A percentile compares a stretch with the other conserved stretches of the same genome.
Evolutionary conservation across 2,888 invertebrate genomes (phyloP).

Genomic region (Polymixis flavicincta): DNA sequence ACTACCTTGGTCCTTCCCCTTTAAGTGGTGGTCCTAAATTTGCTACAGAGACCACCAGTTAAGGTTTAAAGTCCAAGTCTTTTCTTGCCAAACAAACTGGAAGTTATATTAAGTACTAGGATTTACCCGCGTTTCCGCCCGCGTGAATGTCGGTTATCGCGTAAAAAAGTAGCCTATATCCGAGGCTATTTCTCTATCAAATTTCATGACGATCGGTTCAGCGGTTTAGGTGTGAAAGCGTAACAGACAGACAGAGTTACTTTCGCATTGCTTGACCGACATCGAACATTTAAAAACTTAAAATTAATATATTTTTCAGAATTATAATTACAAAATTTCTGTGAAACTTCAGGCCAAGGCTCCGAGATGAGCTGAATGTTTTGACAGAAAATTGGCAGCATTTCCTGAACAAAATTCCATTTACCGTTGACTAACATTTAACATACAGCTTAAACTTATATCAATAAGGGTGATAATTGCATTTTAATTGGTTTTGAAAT

Average conservation of each 20-base stretch:
- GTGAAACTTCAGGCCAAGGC: constrained; percentile 58
- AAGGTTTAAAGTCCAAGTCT: too few relatives aligned
- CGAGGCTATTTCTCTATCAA: too few relatives aligned
- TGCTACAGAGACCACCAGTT: too few relatives aligned
- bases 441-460: constrained; percentile 6
- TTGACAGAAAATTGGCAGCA: constrained; percentile 69
- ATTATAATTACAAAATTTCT: constrained; percentile 24
- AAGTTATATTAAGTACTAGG: neutral
- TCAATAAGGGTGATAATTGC: constrained; percentile 23
- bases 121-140: too few relatives aligned
- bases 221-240: too few relatives aligned
- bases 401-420: constrained; percentile 47
- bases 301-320: neutral
- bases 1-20: too few relatives aligned
- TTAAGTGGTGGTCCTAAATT: too few relatives aligned
- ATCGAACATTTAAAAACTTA: neutral
- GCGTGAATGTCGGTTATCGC: too few relatives aligned
- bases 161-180: too few relatives aligned
- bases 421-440: constrained; percentile 34
- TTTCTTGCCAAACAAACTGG: neutral
- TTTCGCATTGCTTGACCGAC: too few relatives aligned
- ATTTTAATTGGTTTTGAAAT: constrained; percentile 36
- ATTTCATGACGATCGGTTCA: too few relatives aligned
- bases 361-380: constrained; percentile 53
- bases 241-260: too few relatives aligned